These are phyloP conservation scores for Plectropomus leopardus DNA, from an alignment of 2,113 vertebrate species.

Conservation along the genomic window DNA sequence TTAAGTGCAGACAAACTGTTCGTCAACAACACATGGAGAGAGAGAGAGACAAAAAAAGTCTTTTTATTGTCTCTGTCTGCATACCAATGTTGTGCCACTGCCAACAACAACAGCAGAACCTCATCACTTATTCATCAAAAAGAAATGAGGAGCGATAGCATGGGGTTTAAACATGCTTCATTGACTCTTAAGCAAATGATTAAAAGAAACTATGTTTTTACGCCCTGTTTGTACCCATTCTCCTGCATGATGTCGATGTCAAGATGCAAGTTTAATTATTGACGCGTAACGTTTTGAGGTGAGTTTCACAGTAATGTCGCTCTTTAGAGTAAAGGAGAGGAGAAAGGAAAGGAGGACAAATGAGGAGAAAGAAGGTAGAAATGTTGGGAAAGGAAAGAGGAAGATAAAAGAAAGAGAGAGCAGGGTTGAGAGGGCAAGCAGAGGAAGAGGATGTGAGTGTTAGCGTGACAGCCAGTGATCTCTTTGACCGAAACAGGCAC, in stretches of 20 bases:
- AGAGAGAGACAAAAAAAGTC: conserved; percentile 1
- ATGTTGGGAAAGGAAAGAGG: background rate
- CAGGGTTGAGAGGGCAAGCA: conserved; percentile 25
- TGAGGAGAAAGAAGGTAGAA: background rate
- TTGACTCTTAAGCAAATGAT: conserved; percentile 52
- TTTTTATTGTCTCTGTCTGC: conserved; percentile 34
- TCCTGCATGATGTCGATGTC: conserved; percentile 27
- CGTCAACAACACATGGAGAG: background rate
- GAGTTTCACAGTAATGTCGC: conserved; percentile 17
- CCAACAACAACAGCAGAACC: conserved; percentile 30
- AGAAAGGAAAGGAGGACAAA: background rate
- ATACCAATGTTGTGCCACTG: conserved; percentile 16
- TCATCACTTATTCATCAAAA: conserved; percentile 67
- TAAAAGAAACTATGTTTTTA: conserved; percentile 28
- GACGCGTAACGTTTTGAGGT: conserved; percentile 29
- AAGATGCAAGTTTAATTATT: conserved; percentile 49
- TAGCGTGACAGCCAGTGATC: conserved; percentile 42
- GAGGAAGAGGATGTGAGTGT: conserved; percentile 28
- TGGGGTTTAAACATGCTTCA: conserved; percentile 7
- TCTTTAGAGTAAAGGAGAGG: conserved; percentile 5
- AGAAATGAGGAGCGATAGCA: conserved; percentile 50
- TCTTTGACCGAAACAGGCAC: conserved; percentile 21
- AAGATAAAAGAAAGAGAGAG: background rate
- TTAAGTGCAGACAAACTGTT: conserved; percentile 63
- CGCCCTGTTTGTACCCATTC: conserved; percentile 10